Evolutionary conservation across 2,888 invertebrate genomes (phyloP), one percentile per base, ranked within the genome.

Genomic region (Epirrita christyi): DNA sequence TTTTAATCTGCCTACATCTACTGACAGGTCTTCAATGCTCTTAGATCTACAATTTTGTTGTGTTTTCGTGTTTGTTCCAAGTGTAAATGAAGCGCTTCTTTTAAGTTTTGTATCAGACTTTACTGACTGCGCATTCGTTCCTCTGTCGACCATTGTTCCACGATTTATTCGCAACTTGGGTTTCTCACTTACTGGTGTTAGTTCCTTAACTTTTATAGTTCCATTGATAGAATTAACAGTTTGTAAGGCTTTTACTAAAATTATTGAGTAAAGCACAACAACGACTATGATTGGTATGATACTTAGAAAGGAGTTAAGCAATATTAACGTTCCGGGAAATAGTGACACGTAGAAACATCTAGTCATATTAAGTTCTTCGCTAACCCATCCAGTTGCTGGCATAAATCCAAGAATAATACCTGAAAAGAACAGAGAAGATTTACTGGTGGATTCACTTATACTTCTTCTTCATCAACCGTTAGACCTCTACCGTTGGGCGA

Each of bases 361-460:
- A 34, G 75, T 71, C 41, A 61, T 51, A 27, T 65, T 64, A 10
- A 81, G 71, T 62, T 89, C 86, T 47, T 69, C 71, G 63, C 86
- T 88, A 21, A 88, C 81, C 93, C 94, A 93, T 59, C 94, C 94
- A 7, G 93, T 93, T 2, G 87, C 82, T 21, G 94, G 94, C 66
- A 94, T 76, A 71, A 93, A 94, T 59, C 94, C 94, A 34, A 94
- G 85, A 15, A 88, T 75, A 10, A 93, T 72, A 72, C 94, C 94
- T 93, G 85, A 34, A 81, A 58, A 34, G 14, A 46, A n/a, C n/a
- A n/a, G n/a, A 6, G 34, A 21, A 27, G 7, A n/a, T 14, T 11
- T 2, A 13, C 11, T 15, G 29, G 28, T 43, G 7, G 32, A 32
- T 32, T 32, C 6, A 1, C 1, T 32, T 5, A 7, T 9, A 32